Conservation (phyloP, 2,797 vertebrate species). For the Tragelaphus eurycerus region DNA sequence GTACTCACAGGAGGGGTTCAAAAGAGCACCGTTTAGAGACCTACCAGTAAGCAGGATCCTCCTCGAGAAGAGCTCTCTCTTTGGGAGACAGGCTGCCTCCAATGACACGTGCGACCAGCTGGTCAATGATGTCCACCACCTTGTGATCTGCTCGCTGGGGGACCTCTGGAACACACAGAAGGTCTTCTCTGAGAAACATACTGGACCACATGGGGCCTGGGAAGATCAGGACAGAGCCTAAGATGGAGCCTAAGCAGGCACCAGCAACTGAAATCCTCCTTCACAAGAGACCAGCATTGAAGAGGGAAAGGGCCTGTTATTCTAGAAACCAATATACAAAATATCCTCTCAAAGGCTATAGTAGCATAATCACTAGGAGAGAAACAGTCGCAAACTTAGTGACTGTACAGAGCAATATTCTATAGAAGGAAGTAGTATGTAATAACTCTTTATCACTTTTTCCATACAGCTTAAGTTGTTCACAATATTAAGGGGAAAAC, state of each 20-base stretch:
- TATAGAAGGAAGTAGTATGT: neutral
- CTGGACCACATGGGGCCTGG: neutral
- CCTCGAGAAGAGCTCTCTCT: slow-evolving; percentile 74
- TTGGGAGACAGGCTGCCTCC: slow-evolving; percentile 77
- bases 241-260: neutral
- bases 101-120: slow-evolving; percentile 77
- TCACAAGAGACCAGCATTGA: neutral
- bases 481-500: neutral
- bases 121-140: slow-evolving; percentile 79
- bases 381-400: neutral
- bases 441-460: neutral
- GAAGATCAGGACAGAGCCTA: neutral
- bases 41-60: slow-evolving; percentile 83
- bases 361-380: neutral
- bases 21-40: slow-evolving; percentile 32
- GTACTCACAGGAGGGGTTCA: neutral
- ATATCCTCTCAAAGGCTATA: neutral
- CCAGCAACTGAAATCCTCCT: neutral
- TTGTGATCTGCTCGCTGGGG: slow-evolving; percentile 79
- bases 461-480: neutral
- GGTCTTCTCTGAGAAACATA: neutral
- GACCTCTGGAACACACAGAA: slow-evolving; percentile 51
- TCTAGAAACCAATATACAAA: neutral
- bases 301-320: neutral
- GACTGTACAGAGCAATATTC: neutral